A percentile compares a stretch with the other conserved stretches of the same genome.
Conservation (phyloP, 2,113 vertebrate genomes). For the Nymphicus hollandicus region DNA sequence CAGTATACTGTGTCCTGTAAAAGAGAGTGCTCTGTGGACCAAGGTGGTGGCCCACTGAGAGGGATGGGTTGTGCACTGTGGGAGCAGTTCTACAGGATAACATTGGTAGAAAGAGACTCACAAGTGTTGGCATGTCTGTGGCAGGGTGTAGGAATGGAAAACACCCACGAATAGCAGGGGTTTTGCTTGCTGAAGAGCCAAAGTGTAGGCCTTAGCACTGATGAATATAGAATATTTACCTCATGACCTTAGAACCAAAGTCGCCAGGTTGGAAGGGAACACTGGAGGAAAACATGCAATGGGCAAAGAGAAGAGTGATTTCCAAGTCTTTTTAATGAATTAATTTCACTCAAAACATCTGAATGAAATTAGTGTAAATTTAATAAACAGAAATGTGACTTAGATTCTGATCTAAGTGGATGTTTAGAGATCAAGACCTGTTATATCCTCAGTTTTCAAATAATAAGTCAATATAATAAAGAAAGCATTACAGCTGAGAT, state of each 20-base stretch:
- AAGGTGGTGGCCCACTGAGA: neutral
- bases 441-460: neutral
- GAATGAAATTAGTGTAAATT: neutral
- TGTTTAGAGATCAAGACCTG: neutral
- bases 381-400: neutral
- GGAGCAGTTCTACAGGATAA: neutral
- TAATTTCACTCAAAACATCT: neutral
- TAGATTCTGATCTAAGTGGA: neutral
- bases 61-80: accelerated
- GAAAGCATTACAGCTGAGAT: neutral
- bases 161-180: neutral
- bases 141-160: neutral
- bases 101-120: accelerated
- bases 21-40: neutral
- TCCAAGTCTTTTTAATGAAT: neutral
- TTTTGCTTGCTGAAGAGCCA: neutral
- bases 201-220: neutral
- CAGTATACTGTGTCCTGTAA: neutral
- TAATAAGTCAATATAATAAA: neutral
- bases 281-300: neutral
- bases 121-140: accelerated
- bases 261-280: neutral
- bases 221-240: neutral
- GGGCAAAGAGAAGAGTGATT: neutral
- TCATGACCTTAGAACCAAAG: neutral